Base-by-base conservation (phyloP, 2,888 invertebrate species). In the Calameuta idolon region DNA sequence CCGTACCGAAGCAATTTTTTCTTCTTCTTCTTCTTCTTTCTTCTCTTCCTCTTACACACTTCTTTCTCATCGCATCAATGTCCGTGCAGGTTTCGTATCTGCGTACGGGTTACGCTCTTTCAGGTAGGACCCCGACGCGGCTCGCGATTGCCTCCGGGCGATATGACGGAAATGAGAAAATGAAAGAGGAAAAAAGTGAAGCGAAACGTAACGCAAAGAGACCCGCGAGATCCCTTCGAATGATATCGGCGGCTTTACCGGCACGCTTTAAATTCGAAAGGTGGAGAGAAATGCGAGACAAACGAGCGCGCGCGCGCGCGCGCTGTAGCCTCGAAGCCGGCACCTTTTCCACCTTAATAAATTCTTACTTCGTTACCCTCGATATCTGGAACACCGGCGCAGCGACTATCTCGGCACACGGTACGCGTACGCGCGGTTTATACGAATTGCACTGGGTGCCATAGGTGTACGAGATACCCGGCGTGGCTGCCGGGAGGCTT, bases 211-310 rank as follows among this genome's bases (percentile, higher is more conserved):
- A 34, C 31, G 71, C 23, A 23, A 84, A 84, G 84, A 85, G 84
- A 83, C 79, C 82, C 80, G 78, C 84, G 80, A 88, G 89, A 89
- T 89, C 88, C 87, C 85, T 87, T 85, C 86, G 86, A 86, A 85
- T 88, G 89, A 89, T 87, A 88, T 87, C 86, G 88, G 87, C 85
- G 86, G 84, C 83, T 83, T 80, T 83, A 82, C 84, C 84, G 87
- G 83, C 83, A 86, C 83, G 84, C 84, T 87, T 87, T 88, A 87
- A 87, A 86, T 84, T 86, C 88, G 86, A 85, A 83, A 85, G 81
- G 79, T 80, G 80, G 79, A 74, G 73, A 74, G 68, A 77, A 74
- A 33, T 31, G 37, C 33, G 77, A 69, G 73, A 79, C 76, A 73
- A 73, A 35, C 69, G 71, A 78, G 75, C 71, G 71, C 69, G 34